These are phyloP conservation scores for Morpho deidamia DNA, from an alignment of 2,888 invertebrate genomes.

Conservation along the genomic window DNA sequence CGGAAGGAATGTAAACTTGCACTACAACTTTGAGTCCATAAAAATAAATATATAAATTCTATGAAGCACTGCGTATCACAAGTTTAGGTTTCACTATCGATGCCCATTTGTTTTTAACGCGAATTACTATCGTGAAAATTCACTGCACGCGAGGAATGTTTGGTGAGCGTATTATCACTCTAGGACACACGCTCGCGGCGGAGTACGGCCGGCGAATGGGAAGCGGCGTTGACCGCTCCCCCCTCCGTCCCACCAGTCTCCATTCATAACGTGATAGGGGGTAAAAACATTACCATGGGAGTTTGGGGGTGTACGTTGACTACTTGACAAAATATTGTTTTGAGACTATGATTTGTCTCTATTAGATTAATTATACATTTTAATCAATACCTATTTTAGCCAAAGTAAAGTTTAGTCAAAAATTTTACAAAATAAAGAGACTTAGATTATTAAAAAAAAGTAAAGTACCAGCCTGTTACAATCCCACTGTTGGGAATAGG, in stretches of 20 bases:
- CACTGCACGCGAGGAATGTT: slow-evolving; percentile 63
- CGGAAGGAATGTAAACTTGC: slow-evolving; percentile 40
- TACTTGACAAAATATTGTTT: background rate
- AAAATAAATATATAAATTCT: slow-evolving; percentile 29
- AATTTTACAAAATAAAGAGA: too few relatives aligned
- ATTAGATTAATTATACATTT: too few relatives aligned
- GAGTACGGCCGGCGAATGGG: slow-evolving; percentile 62
- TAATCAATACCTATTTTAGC: too few relatives aligned
- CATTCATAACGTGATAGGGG: slow-evolving; percentile 69
- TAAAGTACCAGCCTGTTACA: too few relatives aligned
- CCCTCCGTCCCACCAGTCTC: slow-evolving; percentile 39
- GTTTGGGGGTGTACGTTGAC: slow-evolving; percentile 38
- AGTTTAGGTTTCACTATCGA: slow-evolving; percentile 67
- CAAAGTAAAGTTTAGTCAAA: too few relatives aligned
- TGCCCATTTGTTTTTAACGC: slow-evolving; percentile 66
- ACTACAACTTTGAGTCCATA: slow-evolving; percentile 39
- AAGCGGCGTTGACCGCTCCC: slow-evolving; percentile 32
- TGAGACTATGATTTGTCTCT: too few relatives aligned
- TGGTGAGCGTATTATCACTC: slow-evolving; percentile 28
- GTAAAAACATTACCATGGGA: slow-evolving; percentile 45
- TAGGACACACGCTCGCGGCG: slow-evolving; percentile 42
- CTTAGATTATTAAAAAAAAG: too few relatives aligned
- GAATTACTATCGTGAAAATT: slow-evolving; percentile 60
- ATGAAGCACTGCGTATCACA: slow-evolving; percentile 53
- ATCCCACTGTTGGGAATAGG: too few relatives aligned